These are phyloP conservation scores for Rapana venosa DNA, from an alignment of 2,888 invertebrate genomes.

Conservation along the genomic window DNA sequence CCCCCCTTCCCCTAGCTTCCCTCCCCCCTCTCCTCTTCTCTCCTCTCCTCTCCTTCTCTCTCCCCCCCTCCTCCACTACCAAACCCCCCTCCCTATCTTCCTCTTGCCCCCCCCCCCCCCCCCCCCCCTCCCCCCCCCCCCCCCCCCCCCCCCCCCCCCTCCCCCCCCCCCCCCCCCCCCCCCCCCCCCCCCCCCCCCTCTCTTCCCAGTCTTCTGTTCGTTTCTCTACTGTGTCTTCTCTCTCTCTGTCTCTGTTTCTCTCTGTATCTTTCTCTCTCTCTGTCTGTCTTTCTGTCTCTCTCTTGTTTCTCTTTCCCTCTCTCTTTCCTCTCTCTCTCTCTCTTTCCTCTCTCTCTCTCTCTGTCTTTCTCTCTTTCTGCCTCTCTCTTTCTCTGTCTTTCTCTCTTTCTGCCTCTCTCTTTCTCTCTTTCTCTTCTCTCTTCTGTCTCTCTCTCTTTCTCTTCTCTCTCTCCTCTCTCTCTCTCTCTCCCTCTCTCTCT, in stretches of 20 bases:
- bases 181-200: neutral
- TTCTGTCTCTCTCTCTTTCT: neutral
- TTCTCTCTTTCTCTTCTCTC: neutral
- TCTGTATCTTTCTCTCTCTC: neutral
- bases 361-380: neutral
- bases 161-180: neutral
- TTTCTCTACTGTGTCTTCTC: neutral
- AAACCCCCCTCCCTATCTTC: neutral
- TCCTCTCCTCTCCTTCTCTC: neutral
- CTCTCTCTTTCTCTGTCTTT: neutral
- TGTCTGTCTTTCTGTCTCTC: neutral
- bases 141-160: neutral
- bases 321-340: too few relatives aligned
- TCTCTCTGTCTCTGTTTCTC: neutral
- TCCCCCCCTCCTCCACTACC: too few relatives aligned
- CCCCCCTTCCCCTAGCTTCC: neutral
- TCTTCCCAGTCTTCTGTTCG: neutral
- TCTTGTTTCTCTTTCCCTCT: neutral
- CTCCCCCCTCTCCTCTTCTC: neutral
- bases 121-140: neutral
- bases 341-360: neutral
- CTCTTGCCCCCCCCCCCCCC: neutral
- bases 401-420: neutral
- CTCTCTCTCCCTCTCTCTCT: neutral
- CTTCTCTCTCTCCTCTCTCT: neutral